phyloP scores from a whole-genome alignment of 1,140 invertebrate genomes.

The Sinella curviseta region DNA sequence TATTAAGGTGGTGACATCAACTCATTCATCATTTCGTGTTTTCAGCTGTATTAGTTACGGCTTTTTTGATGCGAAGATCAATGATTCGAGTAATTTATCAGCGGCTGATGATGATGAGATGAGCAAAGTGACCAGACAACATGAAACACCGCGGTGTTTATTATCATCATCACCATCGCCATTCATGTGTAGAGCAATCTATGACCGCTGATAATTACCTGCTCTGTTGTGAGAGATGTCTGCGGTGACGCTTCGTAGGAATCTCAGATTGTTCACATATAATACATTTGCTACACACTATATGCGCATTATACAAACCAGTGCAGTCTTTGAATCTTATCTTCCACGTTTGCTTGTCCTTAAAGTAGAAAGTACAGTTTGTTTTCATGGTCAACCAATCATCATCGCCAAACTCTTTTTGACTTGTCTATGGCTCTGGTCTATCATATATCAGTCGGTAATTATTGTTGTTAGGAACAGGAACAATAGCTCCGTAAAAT shows the following conservation, averaged over 20 bases:
- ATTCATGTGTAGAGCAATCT: neutral
- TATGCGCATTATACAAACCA: neutral
- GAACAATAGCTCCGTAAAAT: slow-evolving; percentile 8
- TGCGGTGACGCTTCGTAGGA: neutral
- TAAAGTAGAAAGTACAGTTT: neutral
- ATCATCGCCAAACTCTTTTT: neutral
- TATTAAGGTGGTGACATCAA: slow-evolving; percentile 14
- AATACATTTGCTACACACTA: neutral
- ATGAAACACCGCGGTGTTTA: neutral
- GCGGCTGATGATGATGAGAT: neutral
- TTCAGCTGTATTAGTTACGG: neutral
- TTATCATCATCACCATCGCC: neutral
- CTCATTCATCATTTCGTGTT: neutral
- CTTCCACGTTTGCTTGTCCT: too few relatives aligned
- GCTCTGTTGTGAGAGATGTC: neutral
- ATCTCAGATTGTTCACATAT: neutral
- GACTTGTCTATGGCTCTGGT: neutral
- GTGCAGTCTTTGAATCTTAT: neutral
- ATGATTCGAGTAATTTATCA: slow-evolving; percentile 20
- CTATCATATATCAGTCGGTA: neutral
- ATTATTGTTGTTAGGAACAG: neutral
- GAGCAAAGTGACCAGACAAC: neutral
- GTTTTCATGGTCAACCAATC: neutral
- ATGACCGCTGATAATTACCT: neutral
- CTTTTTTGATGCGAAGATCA: slow-evolving; percentile 14